Conservation (phyloP, 2,888 invertebrate species). For the Eupithecia pulchellata region DNA sequence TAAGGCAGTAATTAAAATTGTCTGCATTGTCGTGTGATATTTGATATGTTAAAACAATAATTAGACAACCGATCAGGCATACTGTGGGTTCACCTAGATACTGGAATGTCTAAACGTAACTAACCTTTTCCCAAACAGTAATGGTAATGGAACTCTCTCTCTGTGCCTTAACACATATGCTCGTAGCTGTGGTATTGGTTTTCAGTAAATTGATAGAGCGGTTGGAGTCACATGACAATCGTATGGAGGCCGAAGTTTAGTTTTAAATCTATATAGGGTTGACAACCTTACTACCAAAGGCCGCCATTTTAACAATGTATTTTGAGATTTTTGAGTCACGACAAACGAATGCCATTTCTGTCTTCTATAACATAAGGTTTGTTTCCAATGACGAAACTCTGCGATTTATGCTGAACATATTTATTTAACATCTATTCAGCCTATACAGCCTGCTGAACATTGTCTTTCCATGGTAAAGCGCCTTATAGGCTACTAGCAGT, state of each 20-base stretch:
- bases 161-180: too few relatives aligned
- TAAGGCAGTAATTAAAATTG: neutral
- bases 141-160: neutral
- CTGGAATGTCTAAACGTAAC: neutral
- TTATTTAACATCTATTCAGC: too few relatives aligned
- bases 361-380: neutral
- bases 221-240: neutral
- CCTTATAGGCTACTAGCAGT: too few relatives aligned
- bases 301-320: too few relatives aligned
- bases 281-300: too few relatives aligned
- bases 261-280: conserved; percentile 1
- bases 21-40: neutral
- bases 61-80: neutral
- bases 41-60: neutral
- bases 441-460: too few relatives aligned
- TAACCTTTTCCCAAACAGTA: neutral
- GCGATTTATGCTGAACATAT: too few relatives aligned
- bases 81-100: neutral
- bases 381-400: too few relatives aligned
- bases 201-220: neutral
- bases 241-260: neutral
- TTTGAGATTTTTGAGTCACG: too few relatives aligned
- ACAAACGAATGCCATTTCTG: neutral
- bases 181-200: neutral
- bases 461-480: too few relatives aligned